phyloP scores from a whole-genome alignment of 2,888 invertebrate genomes.

The Nephrocerus scutellatus region DNA sequence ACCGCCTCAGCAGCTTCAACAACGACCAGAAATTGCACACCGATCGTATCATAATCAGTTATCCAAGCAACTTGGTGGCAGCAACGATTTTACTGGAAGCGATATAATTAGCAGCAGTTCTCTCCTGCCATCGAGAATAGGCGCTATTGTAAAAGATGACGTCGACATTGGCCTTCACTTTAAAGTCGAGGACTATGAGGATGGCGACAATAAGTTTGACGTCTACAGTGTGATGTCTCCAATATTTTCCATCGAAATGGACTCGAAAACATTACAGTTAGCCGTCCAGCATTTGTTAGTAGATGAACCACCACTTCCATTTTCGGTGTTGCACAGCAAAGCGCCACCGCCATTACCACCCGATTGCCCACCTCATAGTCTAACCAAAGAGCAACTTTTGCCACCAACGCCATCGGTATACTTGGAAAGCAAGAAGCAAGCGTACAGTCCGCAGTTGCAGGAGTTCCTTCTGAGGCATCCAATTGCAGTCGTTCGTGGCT shows the following conservation, averaged over 20 bases:
- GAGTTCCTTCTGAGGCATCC: constrained; percentile 97
- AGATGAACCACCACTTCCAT: constrained; percentile 56
- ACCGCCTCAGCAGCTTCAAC: constrained; percentile 32
- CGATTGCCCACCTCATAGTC: constrained; percentile 68
- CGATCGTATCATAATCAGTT: constrained; percentile 34
- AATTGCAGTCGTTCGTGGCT: constrained; percentile 90
- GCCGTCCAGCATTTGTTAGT: constrained; percentile 58
- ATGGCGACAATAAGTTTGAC: constrained; percentile 50
- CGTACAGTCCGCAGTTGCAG: constrained; percentile 91
- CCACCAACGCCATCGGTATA: constrained; percentile 92
- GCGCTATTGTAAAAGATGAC: constrained; percentile 45
- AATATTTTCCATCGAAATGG: constrained; percentile 70
- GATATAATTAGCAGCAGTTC: constrained; percentile 17
- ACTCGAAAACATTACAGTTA: constrained; percentile 64
- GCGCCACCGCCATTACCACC: constrained; percentile 81
- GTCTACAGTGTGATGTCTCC: constrained; percentile 46
- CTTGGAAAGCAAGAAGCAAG: constrained; percentile 95
- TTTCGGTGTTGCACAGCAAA: constrained; percentile 60
- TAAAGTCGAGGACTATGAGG: constrained; percentile 55
- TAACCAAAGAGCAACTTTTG: constrained; percentile 79
- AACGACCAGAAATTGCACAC: constrained; percentile 27
- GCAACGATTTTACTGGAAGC: constrained; percentile 19
- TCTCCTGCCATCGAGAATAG: constrained; percentile 34
- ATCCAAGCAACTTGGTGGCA: constrained; percentile 24
- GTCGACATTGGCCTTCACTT: constrained; percentile 54